phyloP scores from a whole-genome alignment of 64 coral and sea anemone genomes.

The Pocillopora verrucosa region DNA sequence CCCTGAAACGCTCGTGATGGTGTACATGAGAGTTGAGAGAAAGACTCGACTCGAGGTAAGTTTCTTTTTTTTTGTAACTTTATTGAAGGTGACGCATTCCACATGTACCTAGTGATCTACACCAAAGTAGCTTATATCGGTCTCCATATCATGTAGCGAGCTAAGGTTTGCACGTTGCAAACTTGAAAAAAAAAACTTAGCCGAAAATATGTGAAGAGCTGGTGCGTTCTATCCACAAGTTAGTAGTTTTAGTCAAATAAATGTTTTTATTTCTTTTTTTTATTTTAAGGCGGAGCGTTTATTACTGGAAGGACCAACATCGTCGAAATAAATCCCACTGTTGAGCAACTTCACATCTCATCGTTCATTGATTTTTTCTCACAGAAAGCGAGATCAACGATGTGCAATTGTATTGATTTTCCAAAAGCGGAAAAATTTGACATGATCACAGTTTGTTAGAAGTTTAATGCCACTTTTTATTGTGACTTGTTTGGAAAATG shows the following conservation, averaged over 20 bases:
- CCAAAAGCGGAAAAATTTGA: not conserved
- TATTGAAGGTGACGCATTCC: too few relatives aligned
- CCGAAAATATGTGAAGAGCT: too few relatives aligned
- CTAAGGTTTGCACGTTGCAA: too few relatives aligned
- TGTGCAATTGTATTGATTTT: not conserved
- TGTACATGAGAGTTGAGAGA: slow-evolving; percentile 69
- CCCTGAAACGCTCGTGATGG: slow-evolving; percentile 73
- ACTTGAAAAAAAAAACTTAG: too few relatives aligned
- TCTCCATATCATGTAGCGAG: too few relatives aligned
- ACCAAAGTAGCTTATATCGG: too few relatives aligned
- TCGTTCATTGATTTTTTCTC: not conserved
- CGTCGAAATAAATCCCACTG: not conserved
- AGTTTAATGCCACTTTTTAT: too few relatives aligned
- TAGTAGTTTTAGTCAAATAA: not conserved
- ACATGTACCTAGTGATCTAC: too few relatives aligned
- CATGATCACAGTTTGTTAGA: too few relatives aligned
- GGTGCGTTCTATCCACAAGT: too few relatives aligned
- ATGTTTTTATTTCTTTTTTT: not conserved
- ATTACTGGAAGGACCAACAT: slow-evolving; percentile 10
- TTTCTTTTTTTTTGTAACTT: not conserved
- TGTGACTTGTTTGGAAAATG: too few relatives aligned
- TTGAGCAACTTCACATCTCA: not conserved
- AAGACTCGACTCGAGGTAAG: slow-evolving; percentile 65
- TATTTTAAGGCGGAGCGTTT: slow-evolving; percentile 19
- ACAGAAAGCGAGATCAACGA: not conserved